Conservation (phyloP, 2,113 vertebrate species). For the Urocolius indicus region DNA sequence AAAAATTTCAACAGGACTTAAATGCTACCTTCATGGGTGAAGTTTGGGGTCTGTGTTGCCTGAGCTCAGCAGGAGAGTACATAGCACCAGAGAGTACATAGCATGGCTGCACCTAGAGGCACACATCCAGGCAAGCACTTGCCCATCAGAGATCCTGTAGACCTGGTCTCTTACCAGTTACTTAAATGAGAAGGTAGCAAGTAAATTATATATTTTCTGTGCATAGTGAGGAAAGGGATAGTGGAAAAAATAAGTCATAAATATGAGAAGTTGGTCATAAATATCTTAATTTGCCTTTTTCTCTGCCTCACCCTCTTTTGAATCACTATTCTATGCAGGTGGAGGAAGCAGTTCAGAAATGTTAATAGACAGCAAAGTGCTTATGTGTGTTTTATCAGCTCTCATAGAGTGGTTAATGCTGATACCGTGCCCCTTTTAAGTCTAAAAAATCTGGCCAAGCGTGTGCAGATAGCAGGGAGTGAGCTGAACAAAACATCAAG, state of each 20-base stretch:
- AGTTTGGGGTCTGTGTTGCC: background rate
- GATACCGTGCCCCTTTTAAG: slow-evolving; percentile 50
- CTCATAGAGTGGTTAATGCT: slow-evolving; percentile 12
- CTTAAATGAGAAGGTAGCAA: background rate
- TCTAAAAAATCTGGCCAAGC: slow-evolving; percentile 51
- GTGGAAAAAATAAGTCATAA: background rate
- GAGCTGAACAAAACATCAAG: slow-evolving; percentile 54
- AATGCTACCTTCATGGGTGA: background rate
- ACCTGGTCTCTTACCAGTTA: background rate
- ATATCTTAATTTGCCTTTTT: background rate
- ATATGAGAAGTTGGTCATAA: background rate
- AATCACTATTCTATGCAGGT: background rate
- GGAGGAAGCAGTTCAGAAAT: slow-evolving; percentile 50
- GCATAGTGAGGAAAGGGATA: background rate
- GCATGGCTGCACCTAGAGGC: background rate
- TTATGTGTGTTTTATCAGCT: slow-evolving; percentile 11
- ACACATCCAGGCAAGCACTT: background rate
- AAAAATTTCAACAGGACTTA: background rate
- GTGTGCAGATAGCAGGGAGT: slow-evolving; percentile 56
- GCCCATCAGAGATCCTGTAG: background rate
- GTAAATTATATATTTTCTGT: accelerated
- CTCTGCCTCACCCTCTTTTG: background rate
- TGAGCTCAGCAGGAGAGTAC: background rate
- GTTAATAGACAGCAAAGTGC: slow-evolving; percentile 26
- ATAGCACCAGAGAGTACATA: background rate